These are phyloP conservation scores for Creontiades dilutus DNA, from an alignment of 2,888 invertebrate genomes.

Conservation along the genomic window DNA sequence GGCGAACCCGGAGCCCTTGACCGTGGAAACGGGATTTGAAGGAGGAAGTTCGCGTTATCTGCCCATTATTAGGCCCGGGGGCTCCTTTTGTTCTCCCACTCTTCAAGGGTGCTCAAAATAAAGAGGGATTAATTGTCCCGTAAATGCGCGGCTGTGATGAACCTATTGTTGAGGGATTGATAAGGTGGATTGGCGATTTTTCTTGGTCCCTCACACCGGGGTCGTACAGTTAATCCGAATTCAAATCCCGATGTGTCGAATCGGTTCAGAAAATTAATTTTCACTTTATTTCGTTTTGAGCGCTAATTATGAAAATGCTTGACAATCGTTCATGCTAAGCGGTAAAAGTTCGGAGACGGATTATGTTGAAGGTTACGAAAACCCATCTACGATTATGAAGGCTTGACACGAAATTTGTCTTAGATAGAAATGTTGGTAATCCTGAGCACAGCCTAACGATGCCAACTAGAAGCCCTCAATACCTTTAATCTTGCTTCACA, in stretches of 20 bases:
- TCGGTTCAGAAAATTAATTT: not conserved
- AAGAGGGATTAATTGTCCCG: conserved; percentile 11
- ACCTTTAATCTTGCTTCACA: too few relatives aligned
- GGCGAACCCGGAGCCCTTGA: conserved; percentile 20
- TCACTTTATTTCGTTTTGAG: not conserved
- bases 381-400: too few relatives aligned
- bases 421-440: too few relatives aligned
- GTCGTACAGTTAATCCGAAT: not conserved
- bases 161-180: conserved; percentile 21
- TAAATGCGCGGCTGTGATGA: not conserved
- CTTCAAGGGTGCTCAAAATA: conserved; percentile 14
- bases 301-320: not conserved
- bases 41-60: conserved; percentile 58
- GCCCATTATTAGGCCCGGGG: not conserved
- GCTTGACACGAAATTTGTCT: too few relatives aligned
- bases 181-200: not conserved
- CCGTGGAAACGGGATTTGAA: conserved; percentile 24
- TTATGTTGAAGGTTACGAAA: too few relatives aligned
- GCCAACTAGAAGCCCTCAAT: too few relatives aligned
- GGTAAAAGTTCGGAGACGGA: not conserved
- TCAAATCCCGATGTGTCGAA: not conserved
- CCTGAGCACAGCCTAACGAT: too few relatives aligned
- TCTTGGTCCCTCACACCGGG: not conserved
- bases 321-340: not conserved
- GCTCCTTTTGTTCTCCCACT: conserved; percentile 15